These are phyloP conservation scores for Sebastiscus albofasciatus DNA, from an alignment of 2,797 vertebrate genomes.

Conservation along the genomic window DNA sequence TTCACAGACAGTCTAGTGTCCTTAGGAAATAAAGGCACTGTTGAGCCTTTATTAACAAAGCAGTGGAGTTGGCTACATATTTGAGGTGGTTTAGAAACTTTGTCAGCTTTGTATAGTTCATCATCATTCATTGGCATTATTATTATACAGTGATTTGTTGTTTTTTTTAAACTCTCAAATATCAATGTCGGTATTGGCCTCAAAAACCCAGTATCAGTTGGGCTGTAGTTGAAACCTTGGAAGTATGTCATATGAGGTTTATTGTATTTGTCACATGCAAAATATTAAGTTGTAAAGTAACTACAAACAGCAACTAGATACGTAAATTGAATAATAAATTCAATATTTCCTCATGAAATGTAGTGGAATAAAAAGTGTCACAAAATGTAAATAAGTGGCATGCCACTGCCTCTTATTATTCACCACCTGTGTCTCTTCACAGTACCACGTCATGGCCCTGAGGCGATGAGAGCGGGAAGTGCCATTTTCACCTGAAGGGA, in stretches of 20 bases:
- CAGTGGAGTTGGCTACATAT: not conserved
- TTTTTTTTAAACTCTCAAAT: not conserved
- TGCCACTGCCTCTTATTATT: not conserved
- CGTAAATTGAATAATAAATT: not conserved
- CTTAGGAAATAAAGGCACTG: not conserved
- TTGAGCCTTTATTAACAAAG: not conserved
- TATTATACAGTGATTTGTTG: not conserved
- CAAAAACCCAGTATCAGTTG: not conserved
- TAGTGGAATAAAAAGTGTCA: not conserved
- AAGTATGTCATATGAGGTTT: not conserved
- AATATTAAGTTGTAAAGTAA: not conserved
- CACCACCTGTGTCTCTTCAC: slow-evolving; percentile 16
- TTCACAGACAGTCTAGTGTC: not conserved
- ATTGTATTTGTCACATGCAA: not conserved
- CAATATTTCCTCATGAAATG: not conserved
- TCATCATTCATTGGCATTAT: not conserved
- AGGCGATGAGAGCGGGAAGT: slow-evolving; percentile 68
- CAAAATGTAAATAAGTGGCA: not conserved
- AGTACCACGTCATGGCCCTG: slow-evolving; percentile 62
- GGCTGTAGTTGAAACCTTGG: not conserved
- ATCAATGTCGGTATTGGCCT: not conserved
- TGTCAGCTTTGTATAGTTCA: not conserved
- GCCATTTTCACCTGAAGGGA: slow-evolving; percentile 54
- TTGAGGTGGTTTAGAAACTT: not conserved
- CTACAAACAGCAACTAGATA: not conserved